Evolutionary conservation across 1,140 invertebrate genomes (phyloP), one percentile per base, ranked within the genome.

Genomic region (Globodera rostochiensis): DNA sequence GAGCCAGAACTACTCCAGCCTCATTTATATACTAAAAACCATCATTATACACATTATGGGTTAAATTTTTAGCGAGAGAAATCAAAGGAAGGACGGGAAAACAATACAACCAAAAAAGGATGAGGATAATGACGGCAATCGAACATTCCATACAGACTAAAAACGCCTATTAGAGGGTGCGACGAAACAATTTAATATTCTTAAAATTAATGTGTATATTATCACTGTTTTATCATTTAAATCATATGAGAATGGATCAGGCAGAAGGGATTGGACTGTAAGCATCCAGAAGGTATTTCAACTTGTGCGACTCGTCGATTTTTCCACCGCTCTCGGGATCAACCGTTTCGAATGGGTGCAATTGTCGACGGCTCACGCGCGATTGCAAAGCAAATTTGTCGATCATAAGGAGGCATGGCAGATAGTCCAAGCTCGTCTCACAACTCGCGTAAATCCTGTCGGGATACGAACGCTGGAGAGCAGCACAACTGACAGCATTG

Each of bases 261-360:
- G 46, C 19, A 25, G 69, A 71, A 71, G 25, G 21, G 69, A 36
- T 71, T 45, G 15, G 46, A 6, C 46, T 9, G 69, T 71, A 71
- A 8, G 46, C 25, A n/a, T 76, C 74, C 13, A 76, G 45, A 66
- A 66, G 19, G 15, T 60, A 50, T 21, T 76, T 19, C 53, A 76
- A 21, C 46, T 76, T 60, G 21, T 36, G 53, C n/a, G 64, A 76
- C 36, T 76, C 46, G 53, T 76, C 64, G 13, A 78, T 47, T 64
- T 75, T 76, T 57, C 57, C 45, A 46, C 73, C 57, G 5, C 25
- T 80, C 70, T 75, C 45, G 49, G 57, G 79, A 71, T 77, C 67
- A 36, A 74, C 80, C 50, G 75, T 50, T 21, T 73, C 70, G 76
- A 73, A 80, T 47, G 74, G 74, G 57, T 71, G 70, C n/a, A 70